Base-by-base conservation (phyloP, 1,140 invertebrate species). In the Scaptomyza hsui region DNA sequence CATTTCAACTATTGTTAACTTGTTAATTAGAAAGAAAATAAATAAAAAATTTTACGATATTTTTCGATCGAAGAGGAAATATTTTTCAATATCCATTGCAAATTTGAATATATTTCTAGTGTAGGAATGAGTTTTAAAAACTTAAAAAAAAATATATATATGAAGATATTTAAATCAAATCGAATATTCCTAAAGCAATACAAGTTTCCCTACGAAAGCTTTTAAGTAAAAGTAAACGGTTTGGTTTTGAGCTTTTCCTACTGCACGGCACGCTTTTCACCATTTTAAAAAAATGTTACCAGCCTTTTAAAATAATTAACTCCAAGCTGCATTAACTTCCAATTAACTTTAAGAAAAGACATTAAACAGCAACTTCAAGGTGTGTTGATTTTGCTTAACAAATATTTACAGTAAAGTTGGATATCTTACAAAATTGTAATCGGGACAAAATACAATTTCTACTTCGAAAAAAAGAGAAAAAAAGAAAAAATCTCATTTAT, bases 401-500 rank as follows among this genome's bases (percentile, higher is more conserved):
- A 32, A 18, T 4, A 26, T 26, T 39, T 4, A 49, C 10, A 19
- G 18, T 24, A 13, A 10, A 32, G 18, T 49, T 13, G n/a, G n/a
- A n/a, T n/a, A n/a, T 49, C 24, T 24, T 24, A 5, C 24, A 1
- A 5, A 24, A 24, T 5, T n/a, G n/a, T 24, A 24, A 24, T 4
- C 24, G 24, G 24, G 24, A 24, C 7, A 29, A 29, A 26, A 6
- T n/a, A n/a, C n/a, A 41, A 12, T 41, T 41, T 41, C n/a, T n/a
- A n/a, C n/a, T n/a, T n/a, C n/a, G n/a, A n/a, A 6, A 18, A 18
- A 18, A 10, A 7, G 1, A 29, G 7, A 26, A 4, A 29, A 49
- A 6, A 49, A 29, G 13, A 32, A 39, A 19, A 10, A 19, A 26
- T 49, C 12, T 51, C 39, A 35, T 63, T 45, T 7, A 60, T 48